Base-by-base conservation (phyloP, 2,113 vertebrate species). In the Eurystomus gularis region DNA sequence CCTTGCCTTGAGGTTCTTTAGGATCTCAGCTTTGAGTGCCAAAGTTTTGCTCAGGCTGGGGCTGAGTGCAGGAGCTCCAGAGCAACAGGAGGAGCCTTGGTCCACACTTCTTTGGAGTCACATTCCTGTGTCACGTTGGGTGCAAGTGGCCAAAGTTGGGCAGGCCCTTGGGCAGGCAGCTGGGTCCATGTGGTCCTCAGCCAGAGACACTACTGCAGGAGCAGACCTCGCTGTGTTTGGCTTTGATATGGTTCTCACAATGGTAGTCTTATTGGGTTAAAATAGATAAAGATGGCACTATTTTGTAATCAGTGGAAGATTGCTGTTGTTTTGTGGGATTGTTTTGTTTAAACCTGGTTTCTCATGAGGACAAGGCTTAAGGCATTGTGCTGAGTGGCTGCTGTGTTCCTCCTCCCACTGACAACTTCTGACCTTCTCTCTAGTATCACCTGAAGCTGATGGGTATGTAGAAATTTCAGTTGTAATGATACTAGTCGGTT, bases 71-170 rank as follows among this genome's bases (percentile, higher is more conserved):
- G 3, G 85, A 49, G 40, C 42, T 76, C 60, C 0, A 1, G 33
- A 82, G 14, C 13, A 42, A 4, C 16, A 11, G 17, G 35, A 19
- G 11, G 46, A 81, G 14, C 19, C 12, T 57, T 14, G 24, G 25
- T 26, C 18, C 75, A 85, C 39, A 17, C 23, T 68, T 60, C 23
- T 71, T 49, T 68, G 64, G 16, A 39, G 52, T 79, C 33, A 7
- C n/a, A 1, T 2, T 35, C 4, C 6, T 24, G 37, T 0, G 1
- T 14, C 1, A 0, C 17, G 17, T 44, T 0, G 0, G 55, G 52
- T 62, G 26, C 25, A 64, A 75, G 57, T 44, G 17, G 39, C 52
- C 58, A 48, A 7, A 17, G 11, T 72, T 11, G 1, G 2, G 23
- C 58, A 69, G 54, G 28, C 40, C 31, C 37, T 85, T 18, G 52